A percentile compares a stretch with the other conserved stretches of the same genome.
Evolutionary conservation across 2,113 vertebrate species (phyloP).

Genomic region (Agapornis roseicollis): DNA sequence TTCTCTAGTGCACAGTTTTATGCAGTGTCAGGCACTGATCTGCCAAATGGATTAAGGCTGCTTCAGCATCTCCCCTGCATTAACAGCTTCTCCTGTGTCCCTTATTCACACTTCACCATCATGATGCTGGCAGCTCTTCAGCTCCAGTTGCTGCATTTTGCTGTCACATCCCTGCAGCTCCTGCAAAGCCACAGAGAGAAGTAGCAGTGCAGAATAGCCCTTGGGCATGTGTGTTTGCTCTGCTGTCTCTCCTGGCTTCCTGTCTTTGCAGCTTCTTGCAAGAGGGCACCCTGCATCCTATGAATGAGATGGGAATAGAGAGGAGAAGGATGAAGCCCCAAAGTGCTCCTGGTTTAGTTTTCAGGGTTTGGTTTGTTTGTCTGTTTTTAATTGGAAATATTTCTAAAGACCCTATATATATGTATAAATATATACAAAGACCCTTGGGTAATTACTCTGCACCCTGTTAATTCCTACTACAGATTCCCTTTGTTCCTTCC

Average conservation of each 20-base stretch:
- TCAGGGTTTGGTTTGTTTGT: rapidly evolving
- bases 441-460: not conserved
- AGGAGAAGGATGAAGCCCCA: not conserved
- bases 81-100: not conserved
- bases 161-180: not conserved
- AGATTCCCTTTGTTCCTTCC: not conserved
- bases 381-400: not conserved
- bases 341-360: not conserved
- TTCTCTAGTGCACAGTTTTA: not conserved
- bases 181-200: not conserved
- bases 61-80: not conserved
- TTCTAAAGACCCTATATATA: not conserved
- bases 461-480: not conserved
- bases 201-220: rapidly evolving
- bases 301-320: not conserved
- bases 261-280: not conserved
- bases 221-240: not conserved
- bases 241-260: not conserved
- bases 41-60: not conserved
- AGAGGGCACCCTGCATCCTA: not conserved
- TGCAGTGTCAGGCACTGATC: not conserved
- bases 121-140: not conserved
- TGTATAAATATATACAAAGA: not conserved
- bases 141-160: not conserved
- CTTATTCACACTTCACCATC: not conserved